Percentiles rank a stretch among this genome's conserved stretches.
These are phyloP conservation scores for Nycticebus coucang DNA, from an alignment of 2,113 vertebrate genomes.

Conservation along the genomic window DNA sequence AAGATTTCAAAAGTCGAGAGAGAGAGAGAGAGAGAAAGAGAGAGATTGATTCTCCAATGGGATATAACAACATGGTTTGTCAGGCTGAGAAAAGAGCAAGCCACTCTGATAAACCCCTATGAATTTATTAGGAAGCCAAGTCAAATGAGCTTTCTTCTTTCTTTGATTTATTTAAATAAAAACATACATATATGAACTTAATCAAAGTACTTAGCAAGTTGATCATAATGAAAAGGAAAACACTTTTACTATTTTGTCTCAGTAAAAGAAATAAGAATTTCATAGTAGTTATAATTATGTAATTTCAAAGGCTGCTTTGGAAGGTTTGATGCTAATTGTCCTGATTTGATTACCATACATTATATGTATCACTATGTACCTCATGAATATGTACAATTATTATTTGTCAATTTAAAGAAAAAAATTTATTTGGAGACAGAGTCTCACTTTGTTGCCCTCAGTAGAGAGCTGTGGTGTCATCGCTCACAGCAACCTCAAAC, in stretches of 20 bases:
- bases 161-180: slow-evolving; percentile 14
- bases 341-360: too few relatives aligned
- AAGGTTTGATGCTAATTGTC: background rate
- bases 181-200: background rate
- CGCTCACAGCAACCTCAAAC: too few relatives aligned
- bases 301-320: background rate
- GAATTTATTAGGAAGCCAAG: background rate
- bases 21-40: background rate
- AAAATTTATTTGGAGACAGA: too few relatives aligned
- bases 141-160: background rate
- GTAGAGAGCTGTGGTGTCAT: too few relatives aligned
- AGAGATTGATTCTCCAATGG: background rate
- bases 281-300: background rate
- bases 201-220: background rate
- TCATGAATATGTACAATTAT: too few relatives aligned
- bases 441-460: too few relatives aligned
- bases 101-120: background rate
- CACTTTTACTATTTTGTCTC: background rate
- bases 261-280: background rate
- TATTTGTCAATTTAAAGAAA: too few relatives aligned
- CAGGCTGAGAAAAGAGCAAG: background rate
- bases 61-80: background rate
- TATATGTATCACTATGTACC: too few relatives aligned
- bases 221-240: background rate
- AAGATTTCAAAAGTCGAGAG: background rate